A percentile compares a stretch with the other conserved stretches of the same genome.
These are phyloP conservation scores for Agrochola macilenta DNA, from an alignment of 2,888 invertebrate genomes.

Conservation along the genomic window DNA sequence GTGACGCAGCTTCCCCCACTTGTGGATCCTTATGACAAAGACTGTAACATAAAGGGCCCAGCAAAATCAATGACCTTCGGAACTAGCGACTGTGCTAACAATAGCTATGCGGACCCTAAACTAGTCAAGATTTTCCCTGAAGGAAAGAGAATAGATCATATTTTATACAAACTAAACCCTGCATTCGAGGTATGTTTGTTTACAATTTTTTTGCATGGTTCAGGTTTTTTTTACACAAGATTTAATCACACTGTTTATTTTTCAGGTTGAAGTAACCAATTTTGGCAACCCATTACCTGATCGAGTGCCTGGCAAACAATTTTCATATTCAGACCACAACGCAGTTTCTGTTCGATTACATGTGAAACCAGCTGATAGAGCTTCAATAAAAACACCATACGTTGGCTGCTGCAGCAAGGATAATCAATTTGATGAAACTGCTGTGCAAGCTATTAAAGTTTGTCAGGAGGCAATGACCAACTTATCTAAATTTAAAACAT, in stretches of 20 bases:
- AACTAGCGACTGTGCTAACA: conserved; percentile 93
- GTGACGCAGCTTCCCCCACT: conserved; percentile 87
- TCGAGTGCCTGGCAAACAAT: conserved; percentile 92
- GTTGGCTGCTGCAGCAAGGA: not conserved
- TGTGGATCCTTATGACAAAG: conserved; percentile 79
- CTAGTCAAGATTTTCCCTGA: conserved; percentile 89
- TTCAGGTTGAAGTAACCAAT: conserved; percentile 83
- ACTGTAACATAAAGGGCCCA: conserved; percentile 69
- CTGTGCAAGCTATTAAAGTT: conserved; percentile 91
- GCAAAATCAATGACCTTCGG: conserved; percentile 80
- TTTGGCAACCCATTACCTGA: conserved; percentile 94
- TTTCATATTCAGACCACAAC: conserved; percentile 98
- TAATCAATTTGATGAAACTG: conserved; percentile 75
- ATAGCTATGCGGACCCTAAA: conserved; percentile 94
- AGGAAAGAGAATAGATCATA: conserved; percentile 98
- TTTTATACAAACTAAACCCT: conserved; percentile 91
- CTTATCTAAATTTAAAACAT: conserved; percentile 87
- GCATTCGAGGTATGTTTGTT: conserved; percentile 76
- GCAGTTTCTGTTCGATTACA: conserved; percentile 92
- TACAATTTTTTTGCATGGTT: not conserved
- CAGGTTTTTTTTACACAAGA: not conserved
- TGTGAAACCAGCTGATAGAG: conserved; percentile 67
- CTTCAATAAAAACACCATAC: not conserved
- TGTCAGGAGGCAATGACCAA: conserved; percentile 90
- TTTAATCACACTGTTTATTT: conserved; percentile 39